Conservation (phyloP, 2,888 invertebrate species). For the Mamestra brassicae region DNA sequence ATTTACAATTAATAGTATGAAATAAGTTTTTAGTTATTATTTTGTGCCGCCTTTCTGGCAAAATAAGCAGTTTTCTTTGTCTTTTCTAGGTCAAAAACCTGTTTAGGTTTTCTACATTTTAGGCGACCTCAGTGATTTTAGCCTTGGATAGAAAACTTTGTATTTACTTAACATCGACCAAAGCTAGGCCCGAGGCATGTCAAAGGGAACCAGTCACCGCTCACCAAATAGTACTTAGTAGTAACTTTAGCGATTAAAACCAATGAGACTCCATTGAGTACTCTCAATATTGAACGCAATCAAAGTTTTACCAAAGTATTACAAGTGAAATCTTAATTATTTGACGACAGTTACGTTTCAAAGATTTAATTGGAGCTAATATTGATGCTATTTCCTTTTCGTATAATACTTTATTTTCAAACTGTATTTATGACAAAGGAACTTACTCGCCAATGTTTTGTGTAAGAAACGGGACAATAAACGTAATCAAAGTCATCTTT, state of each 20-base stretch:
- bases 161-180: background rate
- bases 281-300: constrained; percentile 49
- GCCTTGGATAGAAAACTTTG: background rate
- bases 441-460: too few species aligned
- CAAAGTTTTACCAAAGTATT: constrained; percentile 54
- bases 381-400: constrained; percentile 15
- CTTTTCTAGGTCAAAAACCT: too few species aligned
- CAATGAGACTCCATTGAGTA: constrained; percentile 29
- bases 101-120: too few species aligned
- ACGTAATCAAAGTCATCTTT: too few species aligned
- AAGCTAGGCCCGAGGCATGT: background rate
- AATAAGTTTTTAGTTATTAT: too few species aligned
- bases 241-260: constrained; percentile 52
- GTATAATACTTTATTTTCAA: background rate
- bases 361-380: constrained; percentile 32
- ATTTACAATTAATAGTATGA: too few species aligned
- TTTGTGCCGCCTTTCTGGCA: too few species aligned
- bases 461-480: too few species aligned
- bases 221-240: constrained; percentile 8
- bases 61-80: too few species aligned
- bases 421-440: too few species aligned
- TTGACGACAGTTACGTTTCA: constrained; percentile 28
- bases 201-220: constrained; percentile 12
- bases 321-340: constrained; percentile 54
- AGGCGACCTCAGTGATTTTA: too few species aligned